A percentile compares a stretch with the other conserved stretches of the same genome.
These are phyloP conservation scores for Caenorhabditis inopinata DNA, from an alignment of 1,140 invertebrate species.

Conservation along the genomic window DNA sequence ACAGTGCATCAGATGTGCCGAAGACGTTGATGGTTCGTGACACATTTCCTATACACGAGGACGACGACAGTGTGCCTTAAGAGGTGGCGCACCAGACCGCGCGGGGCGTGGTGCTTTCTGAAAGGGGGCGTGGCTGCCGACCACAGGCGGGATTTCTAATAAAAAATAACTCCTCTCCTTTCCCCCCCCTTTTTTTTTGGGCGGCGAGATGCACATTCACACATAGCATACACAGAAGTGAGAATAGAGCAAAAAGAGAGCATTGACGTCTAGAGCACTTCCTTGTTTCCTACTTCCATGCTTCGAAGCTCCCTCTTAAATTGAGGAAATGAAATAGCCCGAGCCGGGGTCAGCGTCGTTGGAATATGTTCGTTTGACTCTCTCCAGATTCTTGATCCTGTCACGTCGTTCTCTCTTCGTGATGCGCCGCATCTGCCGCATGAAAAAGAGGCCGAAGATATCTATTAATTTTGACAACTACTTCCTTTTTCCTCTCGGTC, in stretches of 20 bases:
- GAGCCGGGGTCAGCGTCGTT: not conserved
- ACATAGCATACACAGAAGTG: slow-evolving; percentile 29
- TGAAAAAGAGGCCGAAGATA: no score
- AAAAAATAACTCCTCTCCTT: slow-evolving; percentile 30
- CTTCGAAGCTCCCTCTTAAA: slow-evolving; percentile 17
- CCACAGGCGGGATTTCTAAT: slow-evolving; percentile 31
- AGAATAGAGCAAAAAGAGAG: slow-evolving; percentile 32
- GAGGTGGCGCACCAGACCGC: slow-evolving; percentile 4
- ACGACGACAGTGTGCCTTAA: slow-evolving; percentile 3
- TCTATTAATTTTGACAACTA: no score
- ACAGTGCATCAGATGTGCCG: not conserved
- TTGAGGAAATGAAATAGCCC: not conserved
- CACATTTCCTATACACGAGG: slow-evolving; percentile 15
- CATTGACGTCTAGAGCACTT: slow-evolving; percentile 19
- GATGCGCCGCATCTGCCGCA: no score
- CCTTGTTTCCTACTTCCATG: slow-evolving; percentile 1
- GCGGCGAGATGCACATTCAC: slow-evolving; percentile 23
- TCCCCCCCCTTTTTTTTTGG: no score
- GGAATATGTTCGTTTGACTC: not conserved
- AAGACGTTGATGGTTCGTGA: slow-evolving; percentile 12
- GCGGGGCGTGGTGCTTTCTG: not conserved
- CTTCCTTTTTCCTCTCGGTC: no score
- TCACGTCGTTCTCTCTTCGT: not conserved
- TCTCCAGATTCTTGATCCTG: slow-evolving; percentile 3
- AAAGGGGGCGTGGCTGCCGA: slow-evolving; percentile 1